Evolutionary conservation across 2,888 invertebrate species (phyloP).

Genomic region (Antheraea yamamai): DNA sequence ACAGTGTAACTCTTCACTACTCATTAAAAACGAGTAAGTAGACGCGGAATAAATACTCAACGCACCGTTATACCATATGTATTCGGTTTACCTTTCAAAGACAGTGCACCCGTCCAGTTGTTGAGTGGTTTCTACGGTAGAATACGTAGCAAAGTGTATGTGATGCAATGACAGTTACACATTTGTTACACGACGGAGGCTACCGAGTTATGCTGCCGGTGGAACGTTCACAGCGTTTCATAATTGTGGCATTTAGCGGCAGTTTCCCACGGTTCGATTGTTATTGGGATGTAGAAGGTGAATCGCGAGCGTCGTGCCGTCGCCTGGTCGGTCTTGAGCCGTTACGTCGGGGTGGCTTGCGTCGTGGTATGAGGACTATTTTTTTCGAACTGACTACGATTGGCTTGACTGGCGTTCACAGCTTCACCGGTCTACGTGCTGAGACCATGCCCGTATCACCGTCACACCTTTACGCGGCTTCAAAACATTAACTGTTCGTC

Average conservation of each 20-base stretch:
- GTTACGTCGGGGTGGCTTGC: no score
- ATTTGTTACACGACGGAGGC: constrained; percentile 47
- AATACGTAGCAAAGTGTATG: constrained; percentile 34
- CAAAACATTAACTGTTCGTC: constrained; percentile 1
- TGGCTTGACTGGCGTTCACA: no score
- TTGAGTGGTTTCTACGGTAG: constrained; percentile 49
- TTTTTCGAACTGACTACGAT: no score
- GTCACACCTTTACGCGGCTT: neutral
- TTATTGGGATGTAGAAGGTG: constrained; percentile 63
- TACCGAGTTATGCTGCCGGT: constrained; percentile 43
- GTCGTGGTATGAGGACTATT: no score
- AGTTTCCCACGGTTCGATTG: constrained; percentile 75
- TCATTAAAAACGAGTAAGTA: neutral
- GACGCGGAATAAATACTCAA: neutral
- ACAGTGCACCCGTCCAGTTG: constrained; percentile 18
- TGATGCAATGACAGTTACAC: constrained; percentile 65
- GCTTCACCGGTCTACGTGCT: no score
- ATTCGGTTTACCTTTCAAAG: neutral
- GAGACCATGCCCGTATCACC: constrained; percentile 18
- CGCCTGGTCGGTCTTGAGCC: no score
- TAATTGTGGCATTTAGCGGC: constrained; percentile 61
- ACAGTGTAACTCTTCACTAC: constrained; percentile 29
- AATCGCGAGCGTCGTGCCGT: constrained; percentile 50
- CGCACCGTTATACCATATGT: neutral
- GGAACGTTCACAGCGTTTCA: constrained; percentile 61